These are phyloP conservation scores for Bombus terrestris DNA, from an alignment of 1,140 invertebrate genomes.

Conservation along the genomic window DNA sequence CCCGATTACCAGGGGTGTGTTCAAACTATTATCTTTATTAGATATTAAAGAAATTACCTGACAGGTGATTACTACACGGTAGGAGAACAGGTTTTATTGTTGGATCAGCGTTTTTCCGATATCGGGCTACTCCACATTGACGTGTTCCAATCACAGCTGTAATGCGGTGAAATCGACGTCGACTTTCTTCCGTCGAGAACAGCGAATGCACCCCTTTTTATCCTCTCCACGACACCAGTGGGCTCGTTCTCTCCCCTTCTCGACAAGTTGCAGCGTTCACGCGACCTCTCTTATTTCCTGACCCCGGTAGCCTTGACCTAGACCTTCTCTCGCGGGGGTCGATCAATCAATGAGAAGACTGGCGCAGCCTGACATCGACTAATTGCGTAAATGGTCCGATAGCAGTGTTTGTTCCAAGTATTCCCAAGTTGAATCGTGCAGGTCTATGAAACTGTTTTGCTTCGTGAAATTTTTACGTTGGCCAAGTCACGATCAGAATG, in stretches of 20 bases:
- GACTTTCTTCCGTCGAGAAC: constrained; percentile 14
- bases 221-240: constrained; percentile 29
- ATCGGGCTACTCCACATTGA: background rate
- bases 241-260: constrained; percentile 56
- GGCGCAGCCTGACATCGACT: constrained; percentile 63
- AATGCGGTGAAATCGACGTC: constrained; percentile 45
- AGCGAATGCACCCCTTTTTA: constrained; percentile 38
- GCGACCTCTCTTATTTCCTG: constrained; percentile 70
- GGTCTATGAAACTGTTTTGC: background rate
- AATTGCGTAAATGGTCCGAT: constrained; percentile 62
- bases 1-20: too few relatives aligned
- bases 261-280: constrained; percentile 56
- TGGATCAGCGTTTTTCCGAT: background rate
- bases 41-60: constrained; percentile 32
- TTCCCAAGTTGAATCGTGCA: background rate
- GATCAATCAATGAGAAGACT: constrained; percentile 70
- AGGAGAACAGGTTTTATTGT: background rate
- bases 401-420: constrained; percentile 7
- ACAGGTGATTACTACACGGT: background rate
- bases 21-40: background rate
- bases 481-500: background rate
- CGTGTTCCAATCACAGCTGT: background rate
- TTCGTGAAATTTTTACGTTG: background rate
- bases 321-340: constrained; percentile 62
- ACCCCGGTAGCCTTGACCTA: constrained; percentile 75